Conservation (phyloP, 2,797 vertebrate genomes). For the Xenopus petersii region DNA sequence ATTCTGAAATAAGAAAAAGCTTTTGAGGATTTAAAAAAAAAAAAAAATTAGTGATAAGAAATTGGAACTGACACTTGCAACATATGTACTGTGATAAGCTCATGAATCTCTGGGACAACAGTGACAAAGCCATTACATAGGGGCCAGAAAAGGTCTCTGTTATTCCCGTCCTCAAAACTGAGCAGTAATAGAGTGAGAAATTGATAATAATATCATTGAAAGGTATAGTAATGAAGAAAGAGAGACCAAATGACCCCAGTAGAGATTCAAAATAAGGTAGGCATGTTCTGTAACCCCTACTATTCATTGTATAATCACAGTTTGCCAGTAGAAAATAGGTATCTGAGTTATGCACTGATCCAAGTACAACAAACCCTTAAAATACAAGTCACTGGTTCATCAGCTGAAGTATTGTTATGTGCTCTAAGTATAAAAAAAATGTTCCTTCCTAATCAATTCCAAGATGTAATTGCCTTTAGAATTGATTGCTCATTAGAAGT, state of each 20-base stretch:
- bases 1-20: slow-evolving; percentile 14
- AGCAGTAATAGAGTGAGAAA: too few species aligned
- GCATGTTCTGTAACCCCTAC: slow-evolving; percentile 6
- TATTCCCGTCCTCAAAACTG: slow-evolving; percentile 7
- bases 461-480: too few species aligned
- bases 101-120: slow-evolving; percentile 15
- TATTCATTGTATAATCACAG: slow-evolving; percentile 10
- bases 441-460: too few species aligned
- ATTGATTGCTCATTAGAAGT: too few species aligned
- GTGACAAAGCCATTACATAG: slow-evolving; percentile 14
- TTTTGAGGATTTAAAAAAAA: too few species aligned
- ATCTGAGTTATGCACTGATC: too few species aligned
- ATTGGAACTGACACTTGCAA: slow-evolving; percentile 22
- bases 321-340: too few species aligned
- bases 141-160: slow-evolving; percentile 3
- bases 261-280: slow-evolving; percentile 1
- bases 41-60: slow-evolving; percentile 1
- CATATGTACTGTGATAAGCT: slow-evolving; percentile 24
- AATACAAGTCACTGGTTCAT: too few species aligned
- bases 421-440: too few species aligned
- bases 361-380: too few species aligned
- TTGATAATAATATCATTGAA: neutral
- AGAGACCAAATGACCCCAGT: slow-evolving; percentile 2
- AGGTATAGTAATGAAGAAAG: neutral
- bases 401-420: too few species aligned